Evolutionary conservation across 2,797 vertebrate species (phyloP), one percentile per base, ranked within the genome.

Genomic region (Sebastes matsubarae): DNA sequence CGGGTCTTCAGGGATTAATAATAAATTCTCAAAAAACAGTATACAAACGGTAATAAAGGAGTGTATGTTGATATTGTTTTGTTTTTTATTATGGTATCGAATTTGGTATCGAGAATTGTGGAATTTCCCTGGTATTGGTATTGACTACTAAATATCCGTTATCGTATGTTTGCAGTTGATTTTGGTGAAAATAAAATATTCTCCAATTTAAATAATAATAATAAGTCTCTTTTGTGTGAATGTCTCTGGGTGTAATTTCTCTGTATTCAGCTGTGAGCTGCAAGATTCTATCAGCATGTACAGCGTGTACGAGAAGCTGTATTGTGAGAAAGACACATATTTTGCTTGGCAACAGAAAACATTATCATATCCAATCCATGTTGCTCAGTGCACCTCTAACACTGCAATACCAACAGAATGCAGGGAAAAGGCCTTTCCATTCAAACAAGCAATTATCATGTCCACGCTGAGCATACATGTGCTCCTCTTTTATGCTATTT

Each of bases 321-420:
- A 83, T 86, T 87, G 86, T 84, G 68, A 82, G 75, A 84, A 86
- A 85, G 77, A 75, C 38, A 54, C 63, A 81, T 84, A 87, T 93
- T 92, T 89, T 89, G 88, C 85, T 91, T 89, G 89, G 90, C 88
- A 92, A 87, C 86, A 81, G 86, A 88, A 50, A 79, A 36, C 70
- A 85, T 88, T 75, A 87, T 90, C 78, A 88, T 85, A 90, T 89
- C 89, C 81, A 71, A 67, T 80, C 70, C 80, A 84, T 86, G 87
- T 79, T 88, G 77, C 77, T 77, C 75, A 46, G 79, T 30, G 74
- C 78, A 84, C 77, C 81, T 87, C 78, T 83, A 78, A 77, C 83
- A 77, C 77, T 12, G 74, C 72, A 79, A 79, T 73, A 80, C 61
- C 83, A 86, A 87, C 71, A 85, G 50, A 85, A 77, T 14, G 59